phyloP scores from a whole-genome alignment of 2,888 invertebrate species.

The Dicycla oo region DNA sequence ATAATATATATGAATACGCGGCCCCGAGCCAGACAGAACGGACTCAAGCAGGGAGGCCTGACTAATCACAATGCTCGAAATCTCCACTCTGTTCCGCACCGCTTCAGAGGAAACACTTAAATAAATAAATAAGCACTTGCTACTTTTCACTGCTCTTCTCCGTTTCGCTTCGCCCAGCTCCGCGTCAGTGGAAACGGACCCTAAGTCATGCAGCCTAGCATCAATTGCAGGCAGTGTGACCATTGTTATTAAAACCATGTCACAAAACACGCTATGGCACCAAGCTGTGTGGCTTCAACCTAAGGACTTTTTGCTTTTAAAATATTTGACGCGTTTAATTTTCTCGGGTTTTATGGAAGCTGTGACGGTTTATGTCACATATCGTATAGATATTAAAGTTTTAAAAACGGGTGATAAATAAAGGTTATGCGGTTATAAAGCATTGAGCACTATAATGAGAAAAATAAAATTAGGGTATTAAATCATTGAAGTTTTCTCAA shows the following conservation, averaged over 20 bases:
- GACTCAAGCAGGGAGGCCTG: no score
- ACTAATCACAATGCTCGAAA: no score
- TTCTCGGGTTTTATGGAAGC: constrained; percentile 22
- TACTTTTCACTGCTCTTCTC: no score
- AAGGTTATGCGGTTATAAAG: constrained; percentile 25
- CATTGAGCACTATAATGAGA: constrained; percentile 8
- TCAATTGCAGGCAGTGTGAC: neutral
- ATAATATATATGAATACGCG: no score
- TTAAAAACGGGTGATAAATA: constrained; percentile 31
- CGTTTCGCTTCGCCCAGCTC: no score
- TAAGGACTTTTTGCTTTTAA: constrained; percentile 7
- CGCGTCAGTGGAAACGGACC: no score
- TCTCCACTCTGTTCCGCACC: no score
- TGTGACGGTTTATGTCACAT: constrained; percentile 23
- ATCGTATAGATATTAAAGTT: constrained; percentile 37
- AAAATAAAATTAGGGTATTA: neutral
- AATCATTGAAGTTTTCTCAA: neutral
- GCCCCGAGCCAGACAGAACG: no score
- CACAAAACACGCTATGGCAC: no score
- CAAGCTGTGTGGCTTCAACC: neutral
- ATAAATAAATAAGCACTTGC: no score
- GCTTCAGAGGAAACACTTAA: no score
- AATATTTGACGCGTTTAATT: constrained; percentile 29
- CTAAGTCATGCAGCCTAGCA: neutral
- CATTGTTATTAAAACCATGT: neutral